Evolutionary conservation across 2,797 vertebrate species (phyloP), one percentile per base, ranked within the genome.

Genomic region (Otolemur crassicaudatus): DNA sequence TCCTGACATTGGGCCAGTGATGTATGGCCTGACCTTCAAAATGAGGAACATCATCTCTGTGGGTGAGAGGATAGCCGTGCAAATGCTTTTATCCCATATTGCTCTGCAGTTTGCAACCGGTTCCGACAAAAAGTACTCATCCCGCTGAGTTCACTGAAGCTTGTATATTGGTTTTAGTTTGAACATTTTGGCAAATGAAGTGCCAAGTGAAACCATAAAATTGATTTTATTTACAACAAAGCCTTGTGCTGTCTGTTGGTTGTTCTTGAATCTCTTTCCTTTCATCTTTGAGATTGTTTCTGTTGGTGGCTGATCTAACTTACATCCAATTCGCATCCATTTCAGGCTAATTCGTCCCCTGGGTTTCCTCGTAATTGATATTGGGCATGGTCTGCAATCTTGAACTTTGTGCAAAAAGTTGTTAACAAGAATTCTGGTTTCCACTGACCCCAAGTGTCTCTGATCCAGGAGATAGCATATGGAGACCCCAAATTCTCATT

Each of bases 151-250:
- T 96, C 84, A 14, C 61, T 97, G 86, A 97, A 97, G 58, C 90
- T 91, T 97, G 17, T 91, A 95, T 89, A 87, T 73, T 77, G 53
- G 73, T 93, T 97, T 97, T 95, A 96, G 91, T 94, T 96, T 91
- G 43, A 95, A 88, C 27, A 90, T 96, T 97, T 97, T 79, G 96
- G 69, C 40, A 97, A 98, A 95, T 97, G 83, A 97, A 97, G 34
- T 22, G 25, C 90, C 60, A 60, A 96, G 4, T 72, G 34, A 97
- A 89, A 96, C 72, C 93, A 85, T 95, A 96, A 91, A 95, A 95
- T 92, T 75, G 73, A 94, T 97, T 97, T 96, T 96, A 93, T 96
- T 97, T 56, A 95, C 0, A 23, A 65, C 92, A 92, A 87, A 61
- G 7, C 2, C 22, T 14, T 11, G 29, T 60, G 22, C 70, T 95